Evolutionary conservation across 1,140 invertebrate genomes (phyloP), one percentile per base, ranked within the genome.

Genomic region (Leptonema lineaticorne): DNA sequence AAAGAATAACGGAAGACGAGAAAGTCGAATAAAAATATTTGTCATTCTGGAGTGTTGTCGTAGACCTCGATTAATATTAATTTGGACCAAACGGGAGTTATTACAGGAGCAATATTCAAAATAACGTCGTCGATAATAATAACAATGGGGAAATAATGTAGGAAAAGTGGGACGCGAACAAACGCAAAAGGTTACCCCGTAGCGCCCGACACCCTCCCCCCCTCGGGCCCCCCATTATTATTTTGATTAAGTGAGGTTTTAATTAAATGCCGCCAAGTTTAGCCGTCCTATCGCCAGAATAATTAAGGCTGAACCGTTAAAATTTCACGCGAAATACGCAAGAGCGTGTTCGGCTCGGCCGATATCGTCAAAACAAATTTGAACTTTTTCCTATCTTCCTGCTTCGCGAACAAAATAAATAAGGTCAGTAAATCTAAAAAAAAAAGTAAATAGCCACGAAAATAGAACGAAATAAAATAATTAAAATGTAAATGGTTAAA

Each of bases 161-260:
- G 22, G 46, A 48, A 48, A 48, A 48, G 46, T 48, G 46, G 46
- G 46, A 2, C 46, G 8, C 46, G 41, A 16, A 46, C 7, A 16
- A 16, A 16, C 41, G 41, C 16, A 46, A n/a, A 46, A 16, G 16
- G 41, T 4, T 7, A 33, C 5, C 5, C 5, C 30, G 5, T 5
- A 11, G 30, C 30, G 30, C 30, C 11, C 20, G 46, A 8, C 46
- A 37, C 14, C 1, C 14, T 37, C 1, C 29, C 14, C 5, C 1
- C 26, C n/a, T n/a, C 30, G 0, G 14, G 22, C 37, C 29, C 8
- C 16, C 59, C 33, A 18, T 62, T 62, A 62, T 62, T 62, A 62
- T 62, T 62, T 62, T 62, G 59, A 62, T 62, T 62, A 62, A 62
- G 59, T 62, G 59, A 45, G 59, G 59, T 62, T 62, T 62, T 62